Evolutionary conservation across 2,888 invertebrate genomes (phyloP).

Genomic region (Dynastes grantii): DNA sequence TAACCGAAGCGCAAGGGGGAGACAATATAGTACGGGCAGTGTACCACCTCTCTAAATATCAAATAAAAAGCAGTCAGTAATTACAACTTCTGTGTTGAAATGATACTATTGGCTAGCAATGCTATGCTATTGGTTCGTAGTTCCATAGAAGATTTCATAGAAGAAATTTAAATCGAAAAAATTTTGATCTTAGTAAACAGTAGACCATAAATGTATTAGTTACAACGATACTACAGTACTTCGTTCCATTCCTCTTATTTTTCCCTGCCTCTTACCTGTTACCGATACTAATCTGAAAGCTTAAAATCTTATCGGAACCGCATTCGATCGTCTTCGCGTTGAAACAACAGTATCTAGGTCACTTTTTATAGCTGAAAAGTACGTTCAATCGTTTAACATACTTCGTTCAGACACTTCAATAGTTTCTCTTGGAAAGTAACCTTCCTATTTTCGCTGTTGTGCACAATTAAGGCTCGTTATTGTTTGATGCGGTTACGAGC

Average conservation of each 20-base stretch:
- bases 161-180: too few species aligned
- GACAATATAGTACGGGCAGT: too few species aligned
- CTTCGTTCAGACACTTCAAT: conserved; percentile 18
- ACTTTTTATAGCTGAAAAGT: conserved; percentile 6
- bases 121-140: too few species aligned
- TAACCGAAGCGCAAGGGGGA: too few species aligned
- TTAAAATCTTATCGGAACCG: conserved; percentile 7
- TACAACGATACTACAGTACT: too few species aligned
- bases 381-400: conserved; percentile 24
- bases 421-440: conserved; percentile 42
- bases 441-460: conserved; percentile 36
- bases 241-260: neutral
- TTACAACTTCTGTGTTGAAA: too few species aligned
- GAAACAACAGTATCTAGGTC: conserved; percentile 17
- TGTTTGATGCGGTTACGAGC: neutral
- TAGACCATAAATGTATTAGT: too few species aligned
- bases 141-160: too few species aligned
- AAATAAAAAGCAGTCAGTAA: too few species aligned
- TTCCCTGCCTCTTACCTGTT: neutral
- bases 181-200: too few species aligned
- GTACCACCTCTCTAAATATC: too few species aligned
- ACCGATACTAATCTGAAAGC: neutral
- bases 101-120: too few species aligned
- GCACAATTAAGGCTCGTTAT: conserved; percentile 25
- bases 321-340: conserved; percentile 11